Percentiles rank a stretch among this genome's conserved stretches.
phyloP scores from a whole-genome alignment of 2,888 invertebrate genomes.

The Amblyteles armatorius region DNA sequence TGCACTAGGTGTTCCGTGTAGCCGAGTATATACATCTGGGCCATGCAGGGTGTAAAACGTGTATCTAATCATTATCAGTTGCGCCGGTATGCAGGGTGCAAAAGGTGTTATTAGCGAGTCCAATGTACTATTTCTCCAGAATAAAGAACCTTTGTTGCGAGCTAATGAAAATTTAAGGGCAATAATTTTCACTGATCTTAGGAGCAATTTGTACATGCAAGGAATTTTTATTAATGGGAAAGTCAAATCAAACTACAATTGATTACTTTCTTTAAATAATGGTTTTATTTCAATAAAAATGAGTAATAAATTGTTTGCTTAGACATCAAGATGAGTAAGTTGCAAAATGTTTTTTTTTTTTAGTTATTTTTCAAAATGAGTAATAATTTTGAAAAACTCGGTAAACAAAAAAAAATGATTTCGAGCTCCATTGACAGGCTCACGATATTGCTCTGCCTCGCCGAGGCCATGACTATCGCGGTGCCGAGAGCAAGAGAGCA shows the following conservation, averaged over 20 bases:
- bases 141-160: background rate
- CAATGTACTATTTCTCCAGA: background rate
- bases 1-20: conserved; percentile 1
- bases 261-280: too few relatives aligned
- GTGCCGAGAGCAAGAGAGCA: background rate
- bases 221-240: too few relatives aligned
- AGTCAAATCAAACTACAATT: too few relatives aligned
- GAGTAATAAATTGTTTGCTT: background rate
- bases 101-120: background rate
- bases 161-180: too few relatives aligned
- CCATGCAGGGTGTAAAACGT: background rate
- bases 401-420: conserved; percentile 8
- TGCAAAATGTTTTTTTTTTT: background rate
- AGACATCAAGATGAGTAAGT: background rate
- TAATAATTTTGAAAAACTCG: background rate
- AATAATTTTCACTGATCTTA: background rate
- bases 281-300: background rate
- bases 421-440: background rate
- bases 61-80: background rate
- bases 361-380: background rate
- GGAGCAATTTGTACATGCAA: too few relatives aligned
- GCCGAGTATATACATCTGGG: background rate
- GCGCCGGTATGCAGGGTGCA: background rate
- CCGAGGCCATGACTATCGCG: background rate
- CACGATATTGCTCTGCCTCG: background rate